Percentiles rank a stretch among this genome's conserved stretches.
Conservation (phyloP, 1,140 invertebrate species). For the Steinernema feltiae region DNA sequence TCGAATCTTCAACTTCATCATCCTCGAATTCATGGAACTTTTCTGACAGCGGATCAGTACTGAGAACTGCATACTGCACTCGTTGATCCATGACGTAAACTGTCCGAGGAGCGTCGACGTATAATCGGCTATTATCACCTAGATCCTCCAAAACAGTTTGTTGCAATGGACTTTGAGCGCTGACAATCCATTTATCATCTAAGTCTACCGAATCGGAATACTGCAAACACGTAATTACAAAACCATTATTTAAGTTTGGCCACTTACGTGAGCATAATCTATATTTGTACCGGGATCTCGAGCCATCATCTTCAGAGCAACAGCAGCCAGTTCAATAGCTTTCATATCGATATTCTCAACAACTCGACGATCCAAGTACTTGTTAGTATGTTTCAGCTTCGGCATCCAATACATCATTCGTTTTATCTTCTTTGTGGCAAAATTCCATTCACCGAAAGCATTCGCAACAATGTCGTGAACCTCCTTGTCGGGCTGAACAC, state of each 20-base stretch:
- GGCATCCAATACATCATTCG: constrained; percentile 98
- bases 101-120: constrained; percentile 78
- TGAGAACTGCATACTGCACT: constrained; percentile 79
- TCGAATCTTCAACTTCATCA: constrained; percentile 33
- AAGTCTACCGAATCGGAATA: constrained; percentile 67
- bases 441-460: constrained; percentile 74
- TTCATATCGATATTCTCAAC: constrained; percentile 61
- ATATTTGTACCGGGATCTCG: constrained; percentile 73
- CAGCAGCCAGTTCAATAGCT: constrained; percentile 71
- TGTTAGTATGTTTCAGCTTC: constrained; percentile 84
- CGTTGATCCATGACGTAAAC: constrained; percentile 72
- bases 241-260: constrained; percentile 15
- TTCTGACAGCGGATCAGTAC: constrained; percentile 64
- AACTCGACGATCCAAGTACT: constrained; percentile 75
- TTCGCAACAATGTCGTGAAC: constrained; percentile 74
- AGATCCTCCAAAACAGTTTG: constrained; percentile 70
- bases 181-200: constrained; percentile 84
- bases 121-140: constrained; percentile 66
- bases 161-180: constrained; percentile 75
- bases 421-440: constrained; percentile 74
- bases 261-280: constrained; percentile 67
- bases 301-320: constrained; percentile 78
- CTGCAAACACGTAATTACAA: constrained; percentile 36
- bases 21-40: constrained; percentile 39
- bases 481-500: constrained; percentile 82